Percentiles rank a stretch among this genome's conserved stretches.
Evolutionary conservation across 2,797 vertebrate genomes (phyloP).

Genomic region (Sebastes miniatus): DNA sequence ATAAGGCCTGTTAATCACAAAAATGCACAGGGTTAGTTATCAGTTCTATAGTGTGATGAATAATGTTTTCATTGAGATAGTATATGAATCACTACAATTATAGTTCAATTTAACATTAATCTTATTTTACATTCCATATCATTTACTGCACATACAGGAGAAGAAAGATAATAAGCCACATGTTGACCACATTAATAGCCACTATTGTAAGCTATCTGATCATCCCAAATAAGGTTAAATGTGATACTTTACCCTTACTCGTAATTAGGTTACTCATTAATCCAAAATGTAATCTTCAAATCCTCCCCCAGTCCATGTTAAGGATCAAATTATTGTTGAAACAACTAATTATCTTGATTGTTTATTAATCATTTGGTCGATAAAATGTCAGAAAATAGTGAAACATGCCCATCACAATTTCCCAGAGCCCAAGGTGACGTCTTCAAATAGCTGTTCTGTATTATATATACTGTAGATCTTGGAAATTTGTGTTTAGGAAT

Average conservation of each 20-base stretch:
- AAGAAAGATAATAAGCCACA: neutral
- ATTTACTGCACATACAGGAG: neutral
- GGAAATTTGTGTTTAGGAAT: too few relatives aligned
- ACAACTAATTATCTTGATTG: neutral
- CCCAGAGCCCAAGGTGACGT: neutral
- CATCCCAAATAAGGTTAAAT: neutral
- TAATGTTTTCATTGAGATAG: neutral
- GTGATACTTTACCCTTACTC: neutral
- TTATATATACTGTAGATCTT: neutral
- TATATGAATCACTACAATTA: fast-evolving
- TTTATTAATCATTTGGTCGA: neutral
- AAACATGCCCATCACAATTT: too few relatives aligned
- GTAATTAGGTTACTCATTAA: neutral
- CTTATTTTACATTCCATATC: neutral
- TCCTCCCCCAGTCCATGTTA: neutral
- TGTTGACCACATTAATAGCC: neutral
- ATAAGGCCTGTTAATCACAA: neutral
- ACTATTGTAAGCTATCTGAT: neutral
- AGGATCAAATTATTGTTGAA: neutral
- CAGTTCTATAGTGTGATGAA: neutral
- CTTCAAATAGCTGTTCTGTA: neutral
- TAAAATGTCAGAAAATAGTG: too few relatives aligned
- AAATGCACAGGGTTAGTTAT: neutral
- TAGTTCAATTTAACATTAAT: neutral
- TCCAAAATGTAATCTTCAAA: neutral